These are phyloP conservation scores for Acronicta aceris DNA, from an alignment of 2,888 invertebrate species.

Conservation along the genomic window DNA sequence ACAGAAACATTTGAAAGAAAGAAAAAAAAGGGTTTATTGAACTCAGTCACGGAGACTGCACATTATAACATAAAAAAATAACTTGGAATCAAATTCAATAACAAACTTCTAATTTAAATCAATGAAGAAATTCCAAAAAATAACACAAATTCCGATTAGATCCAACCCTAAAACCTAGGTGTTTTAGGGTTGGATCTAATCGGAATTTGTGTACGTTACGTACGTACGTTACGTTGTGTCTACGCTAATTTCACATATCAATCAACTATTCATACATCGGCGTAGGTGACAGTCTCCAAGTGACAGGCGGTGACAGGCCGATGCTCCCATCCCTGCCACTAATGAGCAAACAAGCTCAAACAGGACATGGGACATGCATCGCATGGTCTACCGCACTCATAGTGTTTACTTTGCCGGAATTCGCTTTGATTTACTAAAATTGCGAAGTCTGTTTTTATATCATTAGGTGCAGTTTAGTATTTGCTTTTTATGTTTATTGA, in stretches of 20 bases:
- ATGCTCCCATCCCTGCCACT: constrained; percentile 68
- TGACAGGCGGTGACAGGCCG: constrained; percentile 55
- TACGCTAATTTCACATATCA: constrained; percentile 53
- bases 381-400: constrained; percentile 60
- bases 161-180: constrained; percentile 26
- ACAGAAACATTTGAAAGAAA: no score
- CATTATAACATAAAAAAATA: no score
- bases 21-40: no score
- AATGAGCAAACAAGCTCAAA: constrained; percentile 78
- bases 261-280: constrained; percentile 57
- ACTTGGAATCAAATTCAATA: no score
- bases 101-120: not conserved
- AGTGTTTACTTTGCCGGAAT: constrained; percentile 57
- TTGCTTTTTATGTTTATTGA: constrained; percentile 7
- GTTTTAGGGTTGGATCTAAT: no score
- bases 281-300: constrained; percentile 43
- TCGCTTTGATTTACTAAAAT: constrained; percentile 54
- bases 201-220: no score
- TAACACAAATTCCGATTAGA: not conserved
- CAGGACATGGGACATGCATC: constrained; percentile 50
- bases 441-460: constrained; percentile 31
- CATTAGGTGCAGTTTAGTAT: constrained; percentile 11
- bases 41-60: no score
- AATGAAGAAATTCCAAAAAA: not conserved
- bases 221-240: no score